Evolutionary conservation across 1,140 invertebrate genomes (phyloP).

Genomic region (Amphibalanus amphitrite): DNA sequence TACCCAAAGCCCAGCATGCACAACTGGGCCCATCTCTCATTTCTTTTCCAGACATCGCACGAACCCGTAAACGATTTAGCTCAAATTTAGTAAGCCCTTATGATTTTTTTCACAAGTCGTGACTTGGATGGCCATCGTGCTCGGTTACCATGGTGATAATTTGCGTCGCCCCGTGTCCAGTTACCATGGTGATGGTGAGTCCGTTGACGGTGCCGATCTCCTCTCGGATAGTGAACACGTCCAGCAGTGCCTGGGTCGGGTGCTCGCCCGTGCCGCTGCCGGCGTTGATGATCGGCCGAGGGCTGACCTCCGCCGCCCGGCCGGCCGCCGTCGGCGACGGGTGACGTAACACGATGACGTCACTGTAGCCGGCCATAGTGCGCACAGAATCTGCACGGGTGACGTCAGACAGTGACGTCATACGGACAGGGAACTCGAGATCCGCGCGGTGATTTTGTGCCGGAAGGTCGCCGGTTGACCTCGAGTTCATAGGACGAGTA

Average conservation of each 20-base stretch:
- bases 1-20: too few relatives aligned
- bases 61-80: constrained; percentile 5
- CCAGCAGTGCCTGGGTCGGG: constrained; percentile 92
- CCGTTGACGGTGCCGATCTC: constrained; percentile 97
- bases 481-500: background rate
- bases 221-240: constrained; percentile 97
- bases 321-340: constrained; percentile 81
- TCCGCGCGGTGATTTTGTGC: background rate
- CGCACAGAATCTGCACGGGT: constrained; percentile 58
- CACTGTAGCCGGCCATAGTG: constrained; percentile 70
- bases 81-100: constrained; percentile 10
- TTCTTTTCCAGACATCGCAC: too few relatives aligned
- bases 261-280: constrained; percentile 97
- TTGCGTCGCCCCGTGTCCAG: too few relatives aligned
- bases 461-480: background rate
- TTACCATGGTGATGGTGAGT: constrained; percentile 68
- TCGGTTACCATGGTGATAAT: background rate
- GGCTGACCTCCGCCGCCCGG: constrained; percentile 57
- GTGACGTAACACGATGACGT: constrained; percentile 86
- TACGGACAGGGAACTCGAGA: background rate
- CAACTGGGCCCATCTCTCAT: too few relatives aligned
- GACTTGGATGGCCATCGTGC: constrained; percentile 3
- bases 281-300: constrained; percentile 88
- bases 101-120: constrained; percentile 6
- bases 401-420: constrained; percentile 10